Evolutionary conservation across 2,797 vertebrate species (phyloP), one percentile per base, ranked within the genome.

Genomic region (Meriones psammophilus): DNA sequence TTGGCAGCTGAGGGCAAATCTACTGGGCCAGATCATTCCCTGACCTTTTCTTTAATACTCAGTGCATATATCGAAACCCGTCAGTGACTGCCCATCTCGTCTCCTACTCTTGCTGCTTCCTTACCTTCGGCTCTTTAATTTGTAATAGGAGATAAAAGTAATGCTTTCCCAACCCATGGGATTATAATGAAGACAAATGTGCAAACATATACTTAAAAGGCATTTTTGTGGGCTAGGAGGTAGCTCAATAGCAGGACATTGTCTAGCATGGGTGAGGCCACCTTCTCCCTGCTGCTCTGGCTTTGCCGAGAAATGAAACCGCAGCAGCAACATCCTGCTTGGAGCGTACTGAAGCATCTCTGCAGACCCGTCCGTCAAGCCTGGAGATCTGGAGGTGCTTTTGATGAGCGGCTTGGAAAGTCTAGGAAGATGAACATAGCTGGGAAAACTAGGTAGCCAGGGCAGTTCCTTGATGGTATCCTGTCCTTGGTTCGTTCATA

Each of bases 141-240:
- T 93, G 50, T 93, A 89, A 68, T 66, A 78, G 76, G 60, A 94
- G 95, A 22, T 80, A 56, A 77, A 64, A 80, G 20, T 68, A 83
- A 85, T 94, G n/a, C 12, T 89, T 80, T 91, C 10, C 18, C 0
- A 2, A 87, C 7, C 22, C 1, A 5, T 81, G 56, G 10, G 42
- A 56, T 96, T 95, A 90, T 96, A 84, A 85, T 62, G 68, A 94
- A n/a, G 54, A 85, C 50, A 92, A 71, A 77, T 36, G 36, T 89
- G 69, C 81, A 77, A 94, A 95, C 42, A 3, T 78, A 74, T 92
- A 24, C 96, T 91, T 39, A 90, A 85, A 93, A 62, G 24, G 12
- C 4, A 60, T 20, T 39, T 79, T 80, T 84, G 54, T 92, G 69
- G 80, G 24, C 42, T 69, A 12, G 64, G 33, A 18, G 26, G 22